A percentile compares a stretch with the other conserved stretches of the same genome.
Evolutionary conservation across 2,888 invertebrate genomes (phyloP).

Genomic region (Stenodema calcarata): DNA sequence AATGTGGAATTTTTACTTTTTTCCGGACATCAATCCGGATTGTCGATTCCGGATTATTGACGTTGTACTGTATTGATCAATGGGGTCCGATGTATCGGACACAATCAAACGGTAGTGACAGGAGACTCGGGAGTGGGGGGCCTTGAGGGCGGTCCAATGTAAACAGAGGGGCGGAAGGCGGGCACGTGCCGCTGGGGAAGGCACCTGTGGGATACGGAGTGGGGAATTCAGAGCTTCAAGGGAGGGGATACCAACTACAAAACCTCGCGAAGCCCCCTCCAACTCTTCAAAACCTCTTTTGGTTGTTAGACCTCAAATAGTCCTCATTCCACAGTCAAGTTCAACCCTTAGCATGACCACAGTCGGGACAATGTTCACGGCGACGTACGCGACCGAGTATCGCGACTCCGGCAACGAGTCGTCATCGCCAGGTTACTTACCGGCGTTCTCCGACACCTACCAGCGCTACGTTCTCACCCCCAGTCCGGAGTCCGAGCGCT

Average conservation of each 20-base stretch:
- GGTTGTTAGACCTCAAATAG: neutral
- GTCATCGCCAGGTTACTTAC: slow-evolving; percentile 34
- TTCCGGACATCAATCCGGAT: no score
- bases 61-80: neutral
- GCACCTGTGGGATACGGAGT: neutral
- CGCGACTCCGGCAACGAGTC: slow-evolving; percentile 46
- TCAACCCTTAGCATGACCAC: neutral
- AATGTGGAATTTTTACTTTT: no score
- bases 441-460: slow-evolving; percentile 47
- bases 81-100: neutral
- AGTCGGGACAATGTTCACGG: slow-evolving; percentile 38
- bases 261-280: slow-evolving; percentile 8
- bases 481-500: slow-evolving; percentile 45
- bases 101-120: slow-evolving; percentile 17
- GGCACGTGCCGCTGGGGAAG: slow-evolving; percentile 20
- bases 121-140: neutral
- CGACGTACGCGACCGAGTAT: slow-evolving; percentile 21
- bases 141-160: slow-evolving; percentile 11
- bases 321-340: neutral
- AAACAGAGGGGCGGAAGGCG: slow-evolving; percentile 47
- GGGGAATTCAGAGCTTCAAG: neutral
- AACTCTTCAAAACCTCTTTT: neutral
- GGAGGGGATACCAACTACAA: neutral
- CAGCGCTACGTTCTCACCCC: slow-evolving; percentile 48
- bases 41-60: no score